Evolutionary conservation across 2,888 invertebrate species (phyloP), one percentile per base, ranked within the genome.

Genomic region (Koerneria pararmatus): DNA sequence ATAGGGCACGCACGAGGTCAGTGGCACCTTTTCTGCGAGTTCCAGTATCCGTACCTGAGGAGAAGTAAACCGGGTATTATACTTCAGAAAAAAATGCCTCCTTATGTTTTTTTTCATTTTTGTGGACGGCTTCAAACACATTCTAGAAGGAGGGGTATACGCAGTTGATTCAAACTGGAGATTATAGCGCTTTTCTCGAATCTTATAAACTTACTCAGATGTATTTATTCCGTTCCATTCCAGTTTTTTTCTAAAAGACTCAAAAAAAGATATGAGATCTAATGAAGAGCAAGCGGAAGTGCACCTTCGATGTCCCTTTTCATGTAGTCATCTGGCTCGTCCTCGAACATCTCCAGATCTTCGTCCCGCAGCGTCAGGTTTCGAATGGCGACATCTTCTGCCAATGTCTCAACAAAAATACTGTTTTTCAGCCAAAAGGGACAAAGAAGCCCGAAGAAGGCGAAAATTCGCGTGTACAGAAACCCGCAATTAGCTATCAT

Each of bases 281-380:
- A 54, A 46, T 48, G 69, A 56, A 22, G n/a, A n/a, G n/a, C n/a
- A n/a, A n/a, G n/a, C n/a, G n/a, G n/a, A n/a, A n/a, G n/a, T n/a
- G 27, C 61, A 5, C 97, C 97, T 86, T 98, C 98, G 71, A 99
- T 93, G 85, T 98, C 98, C 35, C 94, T 87, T 3, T 93, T 87
- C 70, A 94, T 93, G 83, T 93, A 95, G 85, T 99, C 98, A 82
- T 98, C 95, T 0, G 98, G 92, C 83, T 95, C 97, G 83, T 97
- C 95, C 84, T 95, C 94, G 85, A 98, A 98, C 54, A 95, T 84
- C 84, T 98, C 98, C 84, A 93, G 91, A 85, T 99, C 98, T 0
- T 93, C 91, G 63, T 89, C 90, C 87, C 97, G 88, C 76, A 99
- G 93, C 84, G 94, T 91, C 89, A 99, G 91, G 84, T 97, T 98